Base-by-base conservation (phyloP, 2,888 invertebrate species). In the Chrysolina americana region DNA sequence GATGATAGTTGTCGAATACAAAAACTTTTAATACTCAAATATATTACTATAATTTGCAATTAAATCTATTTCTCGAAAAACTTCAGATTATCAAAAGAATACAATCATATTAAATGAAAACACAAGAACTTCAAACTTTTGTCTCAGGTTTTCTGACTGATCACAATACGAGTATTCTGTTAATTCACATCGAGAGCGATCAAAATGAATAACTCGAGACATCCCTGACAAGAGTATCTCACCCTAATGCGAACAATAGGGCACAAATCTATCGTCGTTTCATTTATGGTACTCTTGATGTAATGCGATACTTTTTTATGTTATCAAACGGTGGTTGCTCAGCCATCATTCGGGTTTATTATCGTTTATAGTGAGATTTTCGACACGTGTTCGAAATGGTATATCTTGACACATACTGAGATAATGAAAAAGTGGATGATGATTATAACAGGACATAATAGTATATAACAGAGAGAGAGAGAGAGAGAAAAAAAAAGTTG, bases 281-380 rank as follows among this genome's bases (percentile, higher is more conserved):
- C 59, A 68, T 77, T 77, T 76, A 75, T 77, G 76, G 68, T 53
- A 47, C 70, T 70, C 76, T 73, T 75, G 71, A 76, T 76, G 81
- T 78, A 81, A 81, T 75, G 70, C 65, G 81, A 81, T 82, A 79
- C 76, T 79, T 81, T 79, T 81, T 80, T 81, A 79, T 79, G 76
- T 78, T 77, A 79, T 77, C 76, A 72, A 75, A 75, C 73, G 74
- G 50, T 59, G 73, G 71, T 70, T 62, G 68, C 69, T 62, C 75
- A 41, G 69, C 69, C 63, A 76, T 74, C 74, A 66, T 71, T 79
- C 76, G 73, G 76, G 78, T 74, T 78, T 76, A 79, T 80, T 78
- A 78, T 78, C 79, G 78, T 76, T 79, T 78, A 78, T 80, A 81
- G 81, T 81, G 81, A 77, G 81, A 81, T 72, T 70, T 75, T 75